Evolutionary conservation across 2,888 invertebrate species (phyloP), one percentile per base, ranked within the genome.

Genomic region (Zygogramma bicolorata): DNA sequence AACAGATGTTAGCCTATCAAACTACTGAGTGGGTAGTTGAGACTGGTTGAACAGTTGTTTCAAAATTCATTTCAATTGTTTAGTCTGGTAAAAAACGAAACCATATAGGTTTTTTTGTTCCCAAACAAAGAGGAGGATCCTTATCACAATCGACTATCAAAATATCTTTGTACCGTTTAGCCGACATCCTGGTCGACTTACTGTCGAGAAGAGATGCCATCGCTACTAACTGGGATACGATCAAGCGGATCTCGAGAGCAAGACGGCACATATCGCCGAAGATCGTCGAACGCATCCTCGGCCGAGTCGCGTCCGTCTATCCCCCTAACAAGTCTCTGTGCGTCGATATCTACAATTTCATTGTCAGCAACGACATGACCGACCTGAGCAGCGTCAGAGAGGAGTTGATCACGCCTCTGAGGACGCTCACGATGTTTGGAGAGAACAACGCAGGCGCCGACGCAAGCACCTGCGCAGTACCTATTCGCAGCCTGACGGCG

Each of bases 221-320:
- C 13, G 27, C 49, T 0, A 65, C 68, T 6, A 67, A 75, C 22
- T 80, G 80, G 80, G 74, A 77, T 29, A 62, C 73, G 13, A 73
- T 78, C 7, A 75, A 76, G 22, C 67, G 67, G 15, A 68, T 79
- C 1, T 59, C 70, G 5, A 61, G 67, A 5, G 73, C 65, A 1
- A 72, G 68, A 4, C 69, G 74, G n/a, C 65, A 71, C 31, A 70
- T 80, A 7, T 38, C 75, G 2, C 61, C 59, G 3, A 61, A 68
- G 1, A 65, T 76, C 18, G 75, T 69, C 3, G 53, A 40, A 2
- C 68, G 59, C 15, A 75, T 80, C 22, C 40, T 80, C 13, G 20
- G 38, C 6, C 69, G 68, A 42, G 65, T 77, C 2, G 65, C 68
- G 22, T 62, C 40, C 0, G 34, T 59, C 3, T 66, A 31, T 8